Evolutionary conservation across 1,140 invertebrate species (phyloP).

Genomic region (Armadillidium nasatum): DNA sequence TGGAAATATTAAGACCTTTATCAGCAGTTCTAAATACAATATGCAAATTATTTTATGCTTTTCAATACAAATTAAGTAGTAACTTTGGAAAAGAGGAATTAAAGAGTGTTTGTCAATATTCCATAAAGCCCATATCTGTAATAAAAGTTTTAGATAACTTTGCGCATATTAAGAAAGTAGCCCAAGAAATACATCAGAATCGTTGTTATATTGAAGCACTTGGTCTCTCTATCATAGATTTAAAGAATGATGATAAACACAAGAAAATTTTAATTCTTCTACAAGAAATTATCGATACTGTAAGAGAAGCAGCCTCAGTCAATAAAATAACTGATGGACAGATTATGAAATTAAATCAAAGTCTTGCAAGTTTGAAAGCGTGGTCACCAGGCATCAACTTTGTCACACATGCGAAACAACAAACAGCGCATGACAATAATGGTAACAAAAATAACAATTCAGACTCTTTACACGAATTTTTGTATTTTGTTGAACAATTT

Average conservation of each 20-base stretch:
- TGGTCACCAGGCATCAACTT: neutral
- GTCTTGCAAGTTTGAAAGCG: neutral
- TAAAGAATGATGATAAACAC: neutral
- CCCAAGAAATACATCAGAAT: neutral
- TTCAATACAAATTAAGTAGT: neutral
- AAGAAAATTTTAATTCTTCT: neutral
- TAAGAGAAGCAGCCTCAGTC: neutral
- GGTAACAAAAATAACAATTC: neutral
- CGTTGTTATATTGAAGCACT: neutral
- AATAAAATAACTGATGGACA: neutral
- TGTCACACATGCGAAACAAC: neutral
- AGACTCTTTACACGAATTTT: neutral
- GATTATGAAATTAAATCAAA: neutral
- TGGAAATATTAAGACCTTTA: neutral
- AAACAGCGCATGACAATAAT: neutral
- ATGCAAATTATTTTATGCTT: neutral
- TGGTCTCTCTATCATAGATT: neutral
- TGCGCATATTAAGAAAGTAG: neutral
- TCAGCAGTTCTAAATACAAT: neutral
- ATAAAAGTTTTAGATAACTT: neutral
- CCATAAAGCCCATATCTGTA: neutral
- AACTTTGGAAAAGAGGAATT: neutral
- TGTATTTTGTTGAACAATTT: neutral
- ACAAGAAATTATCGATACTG: neutral
- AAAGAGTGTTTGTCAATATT: neutral